Percentiles rank a stretch among this genome's conserved stretches.
These are phyloP conservation scores for Nematopogon swammerdamellus DNA, from an alignment of 2,888 invertebrate species.

Conservation along the genomic window DNA sequence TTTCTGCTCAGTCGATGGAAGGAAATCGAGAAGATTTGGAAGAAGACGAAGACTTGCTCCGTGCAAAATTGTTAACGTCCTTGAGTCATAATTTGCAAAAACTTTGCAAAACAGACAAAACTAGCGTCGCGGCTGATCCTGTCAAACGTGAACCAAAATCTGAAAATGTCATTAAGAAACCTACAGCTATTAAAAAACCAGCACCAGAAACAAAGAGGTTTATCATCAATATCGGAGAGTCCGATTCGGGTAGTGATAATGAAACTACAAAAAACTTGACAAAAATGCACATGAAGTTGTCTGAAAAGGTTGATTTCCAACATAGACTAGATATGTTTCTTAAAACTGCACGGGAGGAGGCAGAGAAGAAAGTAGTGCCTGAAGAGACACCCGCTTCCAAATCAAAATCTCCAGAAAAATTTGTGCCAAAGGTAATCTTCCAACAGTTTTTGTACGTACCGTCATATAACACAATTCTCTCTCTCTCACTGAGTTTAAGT, in stretches of 20 bases:
- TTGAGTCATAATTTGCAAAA: conserved; percentile 59
- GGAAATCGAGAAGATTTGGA: conserved; percentile 33
- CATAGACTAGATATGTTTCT: conserved; percentile 40
- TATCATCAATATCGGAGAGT: conserved; percentile 40
- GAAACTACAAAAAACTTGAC: conserved; percentile 50
- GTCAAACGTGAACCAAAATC: conserved; percentile 9
- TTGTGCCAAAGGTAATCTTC: conserved; percentile 37
- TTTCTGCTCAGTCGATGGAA: conserved; percentile 4
- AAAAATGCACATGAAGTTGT: conserved; percentile 47
- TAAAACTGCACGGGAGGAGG: conserved; percentile 40
- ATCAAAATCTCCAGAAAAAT: conserved; percentile 30
- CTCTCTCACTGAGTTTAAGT: too few species aligned
- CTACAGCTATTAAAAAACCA: background rate
- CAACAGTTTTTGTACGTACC: too few species aligned
- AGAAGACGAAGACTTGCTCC: conserved; percentile 59
- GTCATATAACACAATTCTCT: too few species aligned
- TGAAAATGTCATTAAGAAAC: conserved; percentile 10
- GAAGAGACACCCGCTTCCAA: too few species aligned
- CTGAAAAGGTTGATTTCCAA: conserved; percentile 42
- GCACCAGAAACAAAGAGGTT: conserved; percentile 34
- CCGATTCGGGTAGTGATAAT: conserved; percentile 49
- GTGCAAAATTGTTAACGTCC: conserved; percentile 57
- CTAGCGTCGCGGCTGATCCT: conserved; percentile 17
- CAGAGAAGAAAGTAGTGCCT: conserved; percentile 32
- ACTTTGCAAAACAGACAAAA: conserved; percentile 40